Base-by-base conservation (phyloP, 2,113 vertebrate genomes). In the Clarias batrachus region DNA sequence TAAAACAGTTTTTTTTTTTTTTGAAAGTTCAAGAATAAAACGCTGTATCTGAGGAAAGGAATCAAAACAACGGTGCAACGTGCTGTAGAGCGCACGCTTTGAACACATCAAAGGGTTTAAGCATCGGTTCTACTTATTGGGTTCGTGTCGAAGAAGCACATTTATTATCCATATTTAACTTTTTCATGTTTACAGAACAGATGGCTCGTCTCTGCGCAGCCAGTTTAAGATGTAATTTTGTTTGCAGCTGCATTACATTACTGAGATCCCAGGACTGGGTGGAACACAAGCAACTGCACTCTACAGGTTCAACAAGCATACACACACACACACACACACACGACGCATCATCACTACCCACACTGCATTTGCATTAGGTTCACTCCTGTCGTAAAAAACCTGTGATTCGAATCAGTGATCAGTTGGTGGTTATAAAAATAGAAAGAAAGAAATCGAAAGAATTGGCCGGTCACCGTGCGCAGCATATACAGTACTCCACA, bases 221-320 rank as follows among this genome's bases (percentile, higher is more conserved):
- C n/a, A 16, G 56, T 57, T 83, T 12, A 83, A 83, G 65, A 56
- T 30, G 41, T 56, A 30, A 33, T 70, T 30, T 21, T 83, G 81
- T 70, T 83, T 83, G 57, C 48, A 83, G 82, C 41, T 57, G 65
- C 52, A 83, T 83, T 71, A 71, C 66, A 71, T 83, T 83, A 83
- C 63, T 27, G 62, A 68, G 63, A 83, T 83, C 30, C 62, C 80
- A 48, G 60, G 60, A 25, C 80, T 48, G 33, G 25, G 68, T 83
- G 41, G 4, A 76, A 76, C 48, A 76, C 73, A 54, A 76, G 73
- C 73, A 54, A 82, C 37, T 54, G 63, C 81, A 68, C 16, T 81
- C 62, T 68, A 56, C 81, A 66, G 63, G 13, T 83, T 83, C 7
- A 59, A 57, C 48, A 11, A 57, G 5, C 48, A 8, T 6, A 14